Conservation (phyloP, 2,797 vertebrate species). For the Cossypha caffra region DNA sequence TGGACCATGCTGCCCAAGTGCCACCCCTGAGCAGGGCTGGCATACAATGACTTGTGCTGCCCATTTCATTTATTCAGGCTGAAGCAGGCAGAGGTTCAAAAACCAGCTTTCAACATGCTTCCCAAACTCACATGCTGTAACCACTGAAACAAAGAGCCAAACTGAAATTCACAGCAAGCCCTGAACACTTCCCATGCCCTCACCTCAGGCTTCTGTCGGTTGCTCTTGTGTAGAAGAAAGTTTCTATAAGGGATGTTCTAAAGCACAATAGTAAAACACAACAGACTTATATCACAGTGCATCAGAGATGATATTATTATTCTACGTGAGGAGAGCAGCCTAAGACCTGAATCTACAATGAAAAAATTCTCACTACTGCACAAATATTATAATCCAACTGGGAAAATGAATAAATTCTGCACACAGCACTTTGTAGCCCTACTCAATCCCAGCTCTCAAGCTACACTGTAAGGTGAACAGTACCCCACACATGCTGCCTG, state of each 20-base stretch:
- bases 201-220: slow-evolving; percentile 60
- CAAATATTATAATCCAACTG: background rate
- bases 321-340: background rate
- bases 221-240: slow-evolving; percentile 62
- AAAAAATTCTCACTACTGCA: background rate
- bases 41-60: background rate
- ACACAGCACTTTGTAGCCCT: background rate
- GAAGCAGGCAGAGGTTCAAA: slow-evolving; percentile 12
- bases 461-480: background rate
- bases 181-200: slow-evolving; percentile 47
- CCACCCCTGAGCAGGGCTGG: background rate
- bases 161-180: slow-evolving; percentile 28
- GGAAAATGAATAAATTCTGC: background rate
- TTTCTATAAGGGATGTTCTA: slow-evolving; percentile 66
- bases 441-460: background rate
- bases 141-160: background rate
- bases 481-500: background rate
- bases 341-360: background rate
- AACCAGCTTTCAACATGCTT: slow-evolving; percentile 29
- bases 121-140: slow-evolving; percentile 38
- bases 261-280: slow-evolving; percentile 51
- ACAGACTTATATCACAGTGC: background rate
- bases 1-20: background rate
- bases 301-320: background rate
- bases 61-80: background rate